Evolutionary conservation across 1,140 invertebrate genomes (phyloP), one percentile per base, ranked within the genome.

Genomic region (Pseudomyrmex dendroicus): DNA sequence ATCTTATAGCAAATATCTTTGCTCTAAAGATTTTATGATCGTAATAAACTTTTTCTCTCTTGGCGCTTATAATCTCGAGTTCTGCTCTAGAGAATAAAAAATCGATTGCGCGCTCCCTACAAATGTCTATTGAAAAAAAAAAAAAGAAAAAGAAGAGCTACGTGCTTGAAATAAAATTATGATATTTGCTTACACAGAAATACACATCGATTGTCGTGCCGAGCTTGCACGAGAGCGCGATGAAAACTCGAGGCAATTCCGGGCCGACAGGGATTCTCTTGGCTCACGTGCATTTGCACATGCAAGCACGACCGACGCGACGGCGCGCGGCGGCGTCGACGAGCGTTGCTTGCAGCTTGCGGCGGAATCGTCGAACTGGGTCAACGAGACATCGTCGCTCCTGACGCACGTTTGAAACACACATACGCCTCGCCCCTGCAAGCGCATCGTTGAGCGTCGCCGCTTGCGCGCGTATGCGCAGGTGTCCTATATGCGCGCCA

Each of bases 341-440:
- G 78, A 72, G 64, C 74, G 80, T 52, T 61, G 78, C 74, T 80
- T 15, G 64, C 66, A 83, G 87, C 77, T 88, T 68, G 84, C 86
- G 72, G 56, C 73, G 66, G 57, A 82, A 52, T 64, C 73, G 78
- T 64, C 82, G 57, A 89, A 89, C 87, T 89, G 64, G 87, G 88
- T 89, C 88, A 89, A 89, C 87, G 87, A 82, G 87, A 89, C 86
- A 85, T 50, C 72, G 61, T 63, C 84, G 84, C 17, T 84, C 76
- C 86, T 62, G 84, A 89, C 86, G 87, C 87, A 86, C 85, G 77
- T 86, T 35, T 78, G 73, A 74, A 63, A 74, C 62, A 86, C 74
- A 83, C 66, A 59, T 59, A 64, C 44, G 17, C 57, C 68, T 68
- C 73, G 84, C 78, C 52, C 22, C 67, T 35, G 35, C 57, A 59